A percentile compares a stretch with the other conserved stretches of the same genome.
These are phyloP conservation scores for Ameiurus melas DNA, from an alignment of 2,113 vertebrate species.

Conservation along the genomic window DNA sequence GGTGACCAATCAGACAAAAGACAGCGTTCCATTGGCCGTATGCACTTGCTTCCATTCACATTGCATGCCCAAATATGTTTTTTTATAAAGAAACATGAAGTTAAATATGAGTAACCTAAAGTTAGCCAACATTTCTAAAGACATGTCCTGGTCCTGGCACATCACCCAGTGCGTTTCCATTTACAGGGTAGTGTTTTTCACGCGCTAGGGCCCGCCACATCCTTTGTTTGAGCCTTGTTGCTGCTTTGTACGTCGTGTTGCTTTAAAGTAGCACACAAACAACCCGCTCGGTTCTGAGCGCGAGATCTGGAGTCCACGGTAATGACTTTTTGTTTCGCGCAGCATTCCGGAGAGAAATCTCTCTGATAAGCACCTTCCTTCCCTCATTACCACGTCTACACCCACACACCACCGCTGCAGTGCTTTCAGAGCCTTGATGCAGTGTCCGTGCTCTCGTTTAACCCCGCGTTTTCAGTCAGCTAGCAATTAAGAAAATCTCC, in stretches of 20 bases:
- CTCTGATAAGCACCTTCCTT: background rate
- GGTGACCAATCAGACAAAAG: background rate
- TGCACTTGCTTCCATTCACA: background rate
- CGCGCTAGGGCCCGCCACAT: too few species aligned
- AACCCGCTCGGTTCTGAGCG: background rate
- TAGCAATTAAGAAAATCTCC: conserved; percentile 42
- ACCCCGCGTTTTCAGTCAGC: conserved; percentile 5
- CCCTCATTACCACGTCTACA: background rate
- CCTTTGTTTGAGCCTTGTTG: background rate
- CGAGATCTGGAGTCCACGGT: background rate
- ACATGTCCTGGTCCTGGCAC: background rate
- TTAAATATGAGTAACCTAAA: background rate
- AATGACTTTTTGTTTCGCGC: background rate
- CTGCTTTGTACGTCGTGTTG: too few species aligned
- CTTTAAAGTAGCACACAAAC: background rate
- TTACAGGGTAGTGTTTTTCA: background rate
- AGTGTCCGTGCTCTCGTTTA: conserved; percentile 13
- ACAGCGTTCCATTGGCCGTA: background rate
- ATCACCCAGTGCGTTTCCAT: background rate
- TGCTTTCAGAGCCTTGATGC: conserved; percentile 8
- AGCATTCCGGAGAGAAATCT: background rate
- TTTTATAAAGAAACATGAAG: background rate
- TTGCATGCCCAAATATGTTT: background rate
- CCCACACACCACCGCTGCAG: conserved; percentile 9
- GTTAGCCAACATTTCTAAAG: background rate